Evolutionary conservation across 2,888 invertebrate genomes (phyloP), one percentile per base, ranked within the genome.

Genomic region (Drosophila gaucha): DNA sequence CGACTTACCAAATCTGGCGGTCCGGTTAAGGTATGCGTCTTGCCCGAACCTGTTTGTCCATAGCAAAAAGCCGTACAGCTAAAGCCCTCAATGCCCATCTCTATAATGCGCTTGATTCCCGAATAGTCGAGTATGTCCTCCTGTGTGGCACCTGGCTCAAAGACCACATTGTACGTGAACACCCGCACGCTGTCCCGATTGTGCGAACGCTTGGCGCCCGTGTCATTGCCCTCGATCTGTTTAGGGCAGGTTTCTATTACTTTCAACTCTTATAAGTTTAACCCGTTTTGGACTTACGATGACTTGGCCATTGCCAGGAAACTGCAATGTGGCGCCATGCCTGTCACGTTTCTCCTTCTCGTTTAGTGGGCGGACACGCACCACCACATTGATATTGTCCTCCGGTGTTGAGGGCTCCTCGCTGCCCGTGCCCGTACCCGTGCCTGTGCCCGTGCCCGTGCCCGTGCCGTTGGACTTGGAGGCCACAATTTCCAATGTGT

Each of bases 1-100:
- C n/a, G n/a, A n/a, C 93, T 93, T 91, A 97, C 97, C 93, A 97
- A 92, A 79, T 96, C 95, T 0, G 97, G 97, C 10, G 97, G 97
- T 70, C 98, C 98, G 0, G 98, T 98, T 56, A 98, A 94, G 0
- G 98, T 98, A 90, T 98, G 98, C 0, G 98, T 98, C 92, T 98
- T 98, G 5, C 98, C 98, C 77, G 97, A 97, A 39, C 98, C 98
- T 0, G 98, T 98, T 92, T 98, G 98, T 1, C 98, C 98, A 92
- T 98, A 98, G 90, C 98, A 98, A 72, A 98, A 97, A 24, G 96
- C 96, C 1, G 98, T 98, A 89, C 97, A 97, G 28, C 96, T 96
- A 91, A 97, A 98, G 20, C 98, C 98, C 90, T 97, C 97, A 33
- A 98, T 94, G 1, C 97, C 96, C 97, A 98, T 98, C 90, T 98